Evolutionary conservation across 2,797 vertebrate species (phyloP).

Genomic region (Darevskia nairensis): DNA sequence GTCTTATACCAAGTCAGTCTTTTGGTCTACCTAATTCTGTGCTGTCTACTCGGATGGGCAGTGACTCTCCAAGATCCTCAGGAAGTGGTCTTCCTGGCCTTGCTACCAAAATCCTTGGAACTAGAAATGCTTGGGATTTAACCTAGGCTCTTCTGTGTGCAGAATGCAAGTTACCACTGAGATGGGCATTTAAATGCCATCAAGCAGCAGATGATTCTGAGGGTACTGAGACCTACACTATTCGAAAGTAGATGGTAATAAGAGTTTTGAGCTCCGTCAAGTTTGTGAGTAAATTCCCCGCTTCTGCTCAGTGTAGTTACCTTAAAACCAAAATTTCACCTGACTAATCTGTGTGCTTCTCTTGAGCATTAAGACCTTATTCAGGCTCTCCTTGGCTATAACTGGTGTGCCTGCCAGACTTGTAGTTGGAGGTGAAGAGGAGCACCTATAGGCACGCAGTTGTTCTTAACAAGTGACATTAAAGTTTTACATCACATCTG

Average conservation of each 20-base stretch:
- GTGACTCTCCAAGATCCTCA: neutral
- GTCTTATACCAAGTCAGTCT: no score
- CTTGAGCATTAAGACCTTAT: neutral
- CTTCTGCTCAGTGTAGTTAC: neutral
- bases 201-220: neutral
- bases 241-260: neutral
- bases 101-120: neutral
- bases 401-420: neutral
- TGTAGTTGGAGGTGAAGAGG: no score
- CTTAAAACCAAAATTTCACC: no score
- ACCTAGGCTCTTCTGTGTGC: neutral
- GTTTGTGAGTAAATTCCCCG: no score
- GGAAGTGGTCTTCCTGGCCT: neutral
- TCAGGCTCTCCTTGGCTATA: neutral
- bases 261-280: no score
- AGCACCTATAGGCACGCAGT: no score
- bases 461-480: neutral
- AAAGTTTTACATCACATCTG: neutral
- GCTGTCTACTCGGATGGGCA: neutral
- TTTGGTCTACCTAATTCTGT: neutral
- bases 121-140: neutral
- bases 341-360: neutral
- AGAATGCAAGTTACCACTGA: neutral
- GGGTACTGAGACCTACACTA: neutral
- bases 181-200: neutral